A percentile compares a stretch with the other conserved stretches of the same genome.
Conservation (phyloP, 2,113 vertebrate genomes). For the Chaetura pelagica region DNA sequence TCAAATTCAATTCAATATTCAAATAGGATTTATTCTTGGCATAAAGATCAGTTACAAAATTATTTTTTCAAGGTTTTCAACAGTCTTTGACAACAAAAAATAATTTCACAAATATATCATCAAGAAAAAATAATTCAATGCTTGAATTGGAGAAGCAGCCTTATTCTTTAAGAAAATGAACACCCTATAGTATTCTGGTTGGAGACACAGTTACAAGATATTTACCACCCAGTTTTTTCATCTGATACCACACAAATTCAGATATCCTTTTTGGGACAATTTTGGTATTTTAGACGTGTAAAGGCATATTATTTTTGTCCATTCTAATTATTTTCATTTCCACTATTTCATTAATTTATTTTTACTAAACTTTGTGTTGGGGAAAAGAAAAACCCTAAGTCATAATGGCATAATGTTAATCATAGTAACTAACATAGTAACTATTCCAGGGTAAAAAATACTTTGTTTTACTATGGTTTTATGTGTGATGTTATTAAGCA, state of each 20-base stretch:
- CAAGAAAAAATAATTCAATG: background rate
- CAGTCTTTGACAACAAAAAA: background rate
- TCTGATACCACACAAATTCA: background rate
- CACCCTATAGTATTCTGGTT: background rate
- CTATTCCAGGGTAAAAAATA: background rate
- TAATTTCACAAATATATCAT: background rate
- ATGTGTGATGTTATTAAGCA: background rate
- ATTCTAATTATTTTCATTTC: background rate
- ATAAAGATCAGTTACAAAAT: background rate
- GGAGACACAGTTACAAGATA: background rate
- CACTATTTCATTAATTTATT: background rate
- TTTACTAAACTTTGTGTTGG: background rate
- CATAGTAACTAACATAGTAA: background rate
- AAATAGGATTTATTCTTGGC: conserved; percentile 35
- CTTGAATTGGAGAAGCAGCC: background rate
- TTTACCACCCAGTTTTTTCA: background rate
- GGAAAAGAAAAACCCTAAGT: background rate
- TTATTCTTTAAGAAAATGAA: background rate
- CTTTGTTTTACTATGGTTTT: background rate
- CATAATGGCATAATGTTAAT: background rate
- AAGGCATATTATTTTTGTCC: background rate
- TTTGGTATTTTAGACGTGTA: background rate
- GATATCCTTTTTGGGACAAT: background rate
- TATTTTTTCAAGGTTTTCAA: background rate
- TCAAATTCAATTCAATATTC: background rate